phyloP scores from a whole-genome alignment of 2,113 vertebrate genomes.

The Chionis minor region DNA sequence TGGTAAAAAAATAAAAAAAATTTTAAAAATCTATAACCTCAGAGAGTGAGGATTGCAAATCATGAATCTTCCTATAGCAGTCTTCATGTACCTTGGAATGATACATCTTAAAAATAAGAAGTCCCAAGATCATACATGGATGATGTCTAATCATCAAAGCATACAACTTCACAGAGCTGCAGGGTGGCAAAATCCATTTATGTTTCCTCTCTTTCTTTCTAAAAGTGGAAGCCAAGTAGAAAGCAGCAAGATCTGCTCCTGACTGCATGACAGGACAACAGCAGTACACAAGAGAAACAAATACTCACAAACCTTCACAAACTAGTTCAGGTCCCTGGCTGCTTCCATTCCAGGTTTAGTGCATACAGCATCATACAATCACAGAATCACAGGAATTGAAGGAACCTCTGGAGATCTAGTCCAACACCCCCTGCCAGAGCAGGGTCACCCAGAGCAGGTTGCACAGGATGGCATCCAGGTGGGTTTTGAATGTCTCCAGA shows the following conservation, averaged over 20 bases:
- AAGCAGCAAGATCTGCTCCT: not conserved
- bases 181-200: not conserved
- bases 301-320: not conserved
- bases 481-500: too few species aligned
- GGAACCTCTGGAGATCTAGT: too few species aligned
- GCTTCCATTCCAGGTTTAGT: not conserved
- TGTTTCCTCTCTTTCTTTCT: not conserved
- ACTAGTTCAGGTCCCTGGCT: not conserved
- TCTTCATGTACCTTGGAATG: not conserved
- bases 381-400: too few species aligned
- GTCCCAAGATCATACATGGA: not conserved
- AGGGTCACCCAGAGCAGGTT: too few species aligned
- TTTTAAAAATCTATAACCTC: not conserved
- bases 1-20: not conserved
- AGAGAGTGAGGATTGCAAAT: not conserved
- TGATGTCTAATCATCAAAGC: not conserved
- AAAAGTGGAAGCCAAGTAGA: not conserved
- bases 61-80: not conserved
- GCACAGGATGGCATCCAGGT: too few species aligned
- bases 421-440: too few species aligned
- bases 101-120: not conserved
- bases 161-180: not conserved
- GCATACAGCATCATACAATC: not conserved
- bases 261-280: not conserved
- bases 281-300: not conserved